These are phyloP conservation scores for Callospermophilus lateralis DNA, from an alignment of 2,113 vertebrate species.

Conservation along the genomic window DNA sequence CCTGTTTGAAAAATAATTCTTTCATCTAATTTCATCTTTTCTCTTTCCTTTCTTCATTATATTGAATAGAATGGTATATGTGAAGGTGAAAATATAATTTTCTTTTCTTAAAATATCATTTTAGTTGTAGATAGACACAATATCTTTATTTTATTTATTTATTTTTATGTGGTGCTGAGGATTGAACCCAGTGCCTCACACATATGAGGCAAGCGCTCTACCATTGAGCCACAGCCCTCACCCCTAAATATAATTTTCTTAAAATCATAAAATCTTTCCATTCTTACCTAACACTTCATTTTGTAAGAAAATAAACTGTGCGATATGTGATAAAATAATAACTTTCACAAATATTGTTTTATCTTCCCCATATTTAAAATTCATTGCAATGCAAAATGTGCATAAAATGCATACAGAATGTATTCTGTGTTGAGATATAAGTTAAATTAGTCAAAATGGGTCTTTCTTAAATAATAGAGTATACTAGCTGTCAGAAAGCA, in stretches of 20 bases:
- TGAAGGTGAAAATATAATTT: background rate
- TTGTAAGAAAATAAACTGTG: constrained; percentile 22
- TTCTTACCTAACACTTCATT: background rate
- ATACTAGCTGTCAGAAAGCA: background rate
- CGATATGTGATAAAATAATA: constrained; percentile 31
- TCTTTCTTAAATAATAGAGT: constrained; percentile 8
- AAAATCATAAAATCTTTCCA: constrained; percentile 40
- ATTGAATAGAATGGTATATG: constrained; percentile 11
- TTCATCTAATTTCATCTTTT: constrained; percentile 16
- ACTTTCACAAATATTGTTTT: constrained; percentile 24
- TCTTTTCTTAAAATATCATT: too few relatives aligned
- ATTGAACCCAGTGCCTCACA: too few relatives aligned
- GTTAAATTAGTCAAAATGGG: background rate
- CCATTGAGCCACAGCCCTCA: too few relatives aligned
- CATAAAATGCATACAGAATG: background rate
- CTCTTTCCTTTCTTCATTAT: background rate
- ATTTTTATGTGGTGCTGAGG: too few relatives aligned
- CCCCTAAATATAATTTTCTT: constrained; percentile 10
- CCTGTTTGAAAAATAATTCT: constrained; percentile 19
- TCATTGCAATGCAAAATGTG: background rate
- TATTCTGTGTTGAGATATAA: background rate
- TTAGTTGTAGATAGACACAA: too few relatives aligned
- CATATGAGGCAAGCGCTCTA: too few relatives aligned
- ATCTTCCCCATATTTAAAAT: constrained; percentile 9
- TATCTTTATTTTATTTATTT: too few relatives aligned